These are phyloP conservation scores for Chironex yamaguchii DNA, from an alignment of 30 jellyfish, hydroid and myxozoan genomes.

Conservation along the genomic window DNA sequence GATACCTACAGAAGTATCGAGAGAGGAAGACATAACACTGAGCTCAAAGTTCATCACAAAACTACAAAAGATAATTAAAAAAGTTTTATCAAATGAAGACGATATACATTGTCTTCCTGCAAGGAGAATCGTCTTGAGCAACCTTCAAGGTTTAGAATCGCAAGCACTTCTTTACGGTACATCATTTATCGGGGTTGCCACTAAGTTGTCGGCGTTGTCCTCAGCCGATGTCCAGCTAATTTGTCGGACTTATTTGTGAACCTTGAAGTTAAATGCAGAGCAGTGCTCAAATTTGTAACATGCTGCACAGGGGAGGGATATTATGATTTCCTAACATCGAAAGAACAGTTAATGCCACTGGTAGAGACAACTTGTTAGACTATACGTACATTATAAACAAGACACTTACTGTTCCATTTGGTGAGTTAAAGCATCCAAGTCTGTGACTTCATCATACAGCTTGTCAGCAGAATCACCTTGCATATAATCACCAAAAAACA, in stretches of 20 bases:
- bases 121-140: no score
- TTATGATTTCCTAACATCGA: no score
- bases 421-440: slow-evolving; percentile 74
- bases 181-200: neutral
- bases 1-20: slow-evolving; percentile 55
- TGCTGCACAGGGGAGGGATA: no score
- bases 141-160: no score
- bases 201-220: neutral
- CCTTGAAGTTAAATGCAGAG: no score
- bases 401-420: slow-evolving; percentile 93
- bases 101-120: neutral
- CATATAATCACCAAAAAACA: slow-evolving; percentile 97
- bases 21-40: neutral
- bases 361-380: no score
- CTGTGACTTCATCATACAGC: slow-evolving; percentile 88
- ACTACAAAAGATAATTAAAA: neutral
- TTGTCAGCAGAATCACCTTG: slow-evolving; percentile 80
- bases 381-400: no score
- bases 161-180: no score
- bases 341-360: no score
- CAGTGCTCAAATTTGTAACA: no score
- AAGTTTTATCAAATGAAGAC: neutral
- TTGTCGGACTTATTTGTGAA: no score
- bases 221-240: no score
- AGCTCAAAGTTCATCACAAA: neutral